Conservation (phyloP, 2,113 vertebrate species). For the Eleginops maclovinus region DNA sequence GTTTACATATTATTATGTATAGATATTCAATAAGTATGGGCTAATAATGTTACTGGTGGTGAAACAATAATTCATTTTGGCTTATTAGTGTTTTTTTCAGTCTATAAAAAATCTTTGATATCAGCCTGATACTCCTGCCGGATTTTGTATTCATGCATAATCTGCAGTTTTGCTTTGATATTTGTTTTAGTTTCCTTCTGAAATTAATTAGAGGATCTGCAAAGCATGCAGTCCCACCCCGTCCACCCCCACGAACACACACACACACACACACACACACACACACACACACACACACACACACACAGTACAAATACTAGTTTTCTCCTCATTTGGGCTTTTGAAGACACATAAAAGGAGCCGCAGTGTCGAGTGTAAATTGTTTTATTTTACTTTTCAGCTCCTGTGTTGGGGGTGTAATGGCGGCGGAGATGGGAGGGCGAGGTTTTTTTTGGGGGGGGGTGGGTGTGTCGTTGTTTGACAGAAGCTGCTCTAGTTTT, state of each 20-base stretch:
- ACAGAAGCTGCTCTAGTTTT: conserved; percentile 44
- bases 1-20: neutral
- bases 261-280: conserved; percentile 26
- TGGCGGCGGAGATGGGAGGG: conserved; percentile 12
- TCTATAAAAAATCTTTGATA: neutral
- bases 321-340: conserved; percentile 66
- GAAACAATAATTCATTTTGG: too few relatives aligned
- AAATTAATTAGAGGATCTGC: conserved; percentile 75
- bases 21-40: too few relatives aligned
- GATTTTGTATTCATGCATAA: conserved; percentile 32
- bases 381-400: conserved; percentile 25
- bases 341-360: conserved; percentile 59
- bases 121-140: conserved; percentile 16
- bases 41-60: too few relatives aligned
- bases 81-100: neutral
- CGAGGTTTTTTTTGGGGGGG: neutral
- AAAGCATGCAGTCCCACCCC: conserved; percentile 54
- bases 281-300: conserved; percentile 21
- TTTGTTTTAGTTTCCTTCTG: conserved; percentile 72
- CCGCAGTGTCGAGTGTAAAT: conserved; percentile 34
- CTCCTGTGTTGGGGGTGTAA: conserved; percentile 19
- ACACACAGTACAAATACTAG: conserved; percentile 56
- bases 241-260: conserved; percentile 21
- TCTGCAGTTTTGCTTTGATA: conserved; percentile 63
- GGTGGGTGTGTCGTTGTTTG: conserved; percentile 1